Evolutionary conservation across 2,888 invertebrate genomes (phyloP), one percentile per base, ranked within the genome.

Genomic region (Synergus japonicus): DNA sequence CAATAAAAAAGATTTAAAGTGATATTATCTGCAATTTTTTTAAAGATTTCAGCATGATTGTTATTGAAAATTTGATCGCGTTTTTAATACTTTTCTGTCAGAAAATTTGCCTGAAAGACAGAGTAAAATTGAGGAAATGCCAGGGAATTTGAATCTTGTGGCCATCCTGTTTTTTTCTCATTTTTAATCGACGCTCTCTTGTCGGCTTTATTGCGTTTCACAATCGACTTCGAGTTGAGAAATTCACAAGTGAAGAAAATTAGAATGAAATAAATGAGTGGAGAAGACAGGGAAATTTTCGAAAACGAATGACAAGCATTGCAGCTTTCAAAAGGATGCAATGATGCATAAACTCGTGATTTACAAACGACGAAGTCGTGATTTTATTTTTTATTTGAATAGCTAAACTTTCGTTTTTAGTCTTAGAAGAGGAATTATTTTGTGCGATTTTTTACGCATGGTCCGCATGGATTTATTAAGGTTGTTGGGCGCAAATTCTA

Each of bases 201-300:
- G 13, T 44, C 13, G 22, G 43, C 67, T 67, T 44, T 67, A 43
- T 22, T 22, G 22, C 13, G 46, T 67, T 67, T 22, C 12, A 44
- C 12, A 18, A 22, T 22, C n/a, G 2, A 3, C 44, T 18, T 18
- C 22, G 12, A 67, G 46, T 67, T 18, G 18, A 67, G 22, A 44
- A 0, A 13, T 29, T 29, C 46, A 46, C 7, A 46, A 44, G 18
- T n/a, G 15, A 5, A 44, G 22, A 44, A 66, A 65, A 65, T 15
- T 13, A 41, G 15, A 15, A n/a, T 66, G 1, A 44, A 43, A 43
- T 15, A 18, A 49, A 49, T 29, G 9, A 73, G 73, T 73, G 73
- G 73, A 73, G 69, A 69, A 29, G 69, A 46, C 18, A 29, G 0
- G n/a, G n/a, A 54, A 46, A 46, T 49, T 46, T 69, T 13, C 29